Base-by-base conservation (phyloP, 2,888 invertebrate genomes). In the Clanis bilineata region DNA sequence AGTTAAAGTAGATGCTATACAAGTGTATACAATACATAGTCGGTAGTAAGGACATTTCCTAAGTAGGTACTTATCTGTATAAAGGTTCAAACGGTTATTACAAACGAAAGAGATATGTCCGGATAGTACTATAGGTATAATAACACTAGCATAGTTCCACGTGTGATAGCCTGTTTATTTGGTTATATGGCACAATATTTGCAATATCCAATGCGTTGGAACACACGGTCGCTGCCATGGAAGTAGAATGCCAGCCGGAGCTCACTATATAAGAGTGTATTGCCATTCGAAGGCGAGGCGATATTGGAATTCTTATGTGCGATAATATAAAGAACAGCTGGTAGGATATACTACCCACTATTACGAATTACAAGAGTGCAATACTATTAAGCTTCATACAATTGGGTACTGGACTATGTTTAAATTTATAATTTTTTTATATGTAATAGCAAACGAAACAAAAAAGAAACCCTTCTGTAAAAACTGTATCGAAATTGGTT, bases 241-340 rank as follows among this genome's bases (percentile, higher is more conserved):
- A 79, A 84, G 78, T 81, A 79, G 83, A 86, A 86, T 86, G 76
- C 81, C 81, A 72, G 73, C 79, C 71, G 72, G 77, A 72, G 75
- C 77, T 76, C 77, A 72, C 77, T 75, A 77, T 74, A 75, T 74
- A 75, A 70, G 76, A 83, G 79, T 82, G 80, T 85, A 86, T 85
- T 85, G 85, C 80, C 78, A 80, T 82, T 74, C 79, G 76, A 82
- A 82, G 73, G 73, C 79, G 73, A 69, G 76, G 74, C 74, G 78
- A 84, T 88, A 88, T 88, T 87, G 87, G 85, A 86, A 88, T 88
- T 87, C 84, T 79, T 79, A 73, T 75, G 78, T 74, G 74, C 74
- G 73, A 81, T 80, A 79, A 79, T 71, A 64, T 72, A 73, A 70
- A 64, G 64, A 73, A 71, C 65, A 64, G 58, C 68, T 70, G 65